These are phyloP conservation scores for Ormyrus labotus DNA, from an alignment of 2,888 invertebrate species.

Conservation along the genomic window DNA sequence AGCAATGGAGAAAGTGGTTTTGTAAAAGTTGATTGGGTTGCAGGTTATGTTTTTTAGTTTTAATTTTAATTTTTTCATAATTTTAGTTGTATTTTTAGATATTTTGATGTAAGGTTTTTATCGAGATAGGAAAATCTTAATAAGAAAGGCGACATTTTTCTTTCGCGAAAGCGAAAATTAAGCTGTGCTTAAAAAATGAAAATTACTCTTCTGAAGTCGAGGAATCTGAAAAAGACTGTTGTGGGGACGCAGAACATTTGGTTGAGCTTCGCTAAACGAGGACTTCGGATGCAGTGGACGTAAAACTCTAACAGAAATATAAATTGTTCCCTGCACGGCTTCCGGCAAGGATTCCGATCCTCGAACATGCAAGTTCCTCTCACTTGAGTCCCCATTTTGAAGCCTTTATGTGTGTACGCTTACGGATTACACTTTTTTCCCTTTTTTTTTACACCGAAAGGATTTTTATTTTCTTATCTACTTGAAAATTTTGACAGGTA, in stretches of 20 bases:
- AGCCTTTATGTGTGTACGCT: too few species aligned
- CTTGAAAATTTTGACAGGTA: background rate
- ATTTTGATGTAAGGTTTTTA: too few species aligned
- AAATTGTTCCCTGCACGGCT: constrained; percentile 63
- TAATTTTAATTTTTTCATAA: too few species aligned
- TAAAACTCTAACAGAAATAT: constrained; percentile 82
- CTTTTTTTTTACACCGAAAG: background rate
- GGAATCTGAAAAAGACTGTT: constrained; percentile 79
- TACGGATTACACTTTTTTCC: background rate
- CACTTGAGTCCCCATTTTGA: background rate
- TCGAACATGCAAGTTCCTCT: background rate
- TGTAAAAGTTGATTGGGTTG: background rate
- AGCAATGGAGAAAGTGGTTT: background rate
- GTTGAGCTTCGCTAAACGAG: constrained; percentile 68
- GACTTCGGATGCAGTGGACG: constrained; percentile 77
- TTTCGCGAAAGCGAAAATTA: background rate
- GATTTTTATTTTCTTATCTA: constrained; percentile 15
- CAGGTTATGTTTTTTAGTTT: too few species aligned
- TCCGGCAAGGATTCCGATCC: background rate
- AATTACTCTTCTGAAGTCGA: constrained; percentile 77
- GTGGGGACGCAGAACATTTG: constrained; percentile 75
- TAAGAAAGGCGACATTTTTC: background rate
- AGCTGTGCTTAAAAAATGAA: background rate
- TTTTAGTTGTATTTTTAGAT: too few species aligned
- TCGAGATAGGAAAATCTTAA: too few species aligned